Evolutionary conservation across 1,140 invertebrate species (phyloP), one percentile per base, ranked within the genome.

Genomic region (Eumaeus atala): DNA sequence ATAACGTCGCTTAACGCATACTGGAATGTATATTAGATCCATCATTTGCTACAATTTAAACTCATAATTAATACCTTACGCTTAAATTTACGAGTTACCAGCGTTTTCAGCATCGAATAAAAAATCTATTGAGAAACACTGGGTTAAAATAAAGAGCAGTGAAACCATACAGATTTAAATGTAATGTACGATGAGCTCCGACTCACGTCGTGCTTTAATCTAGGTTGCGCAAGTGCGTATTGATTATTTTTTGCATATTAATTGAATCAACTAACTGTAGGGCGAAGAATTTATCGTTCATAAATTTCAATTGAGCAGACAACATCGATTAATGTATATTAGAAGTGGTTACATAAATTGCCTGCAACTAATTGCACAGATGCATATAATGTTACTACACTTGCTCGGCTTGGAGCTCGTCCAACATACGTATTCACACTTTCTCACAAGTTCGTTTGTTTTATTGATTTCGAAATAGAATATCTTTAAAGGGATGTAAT

Each of bases 301-400:
- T 53, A 53, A 44, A 53, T 53, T 53, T 16, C 38, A 53, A 53
- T 53, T 53, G 51, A 53, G 28, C 51, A 53, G 51, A 53, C 51
- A 44, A 42, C 51, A 33, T 53, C 42, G 51, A 53, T 53, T 53
- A 53, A 53, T 44, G 38, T 53, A 21, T 53, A 53, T 53, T 53
- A 53, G 51, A 34, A 42, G 40, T 47, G 51, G 51, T 54, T 54
- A 47, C 51, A 54, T 54, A 54, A 54, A 54, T 55, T 58, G 62
- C 58, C 54, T 58, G 59, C 61, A 61, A 61, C 56, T 64, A 64
- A 64, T 64, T 64, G 62, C 62, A 64, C 62, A 58, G 59, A 64
- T 64, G 62, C 59, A 54, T 51, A 64, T 64, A 56, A 59, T 61
- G 62, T 56, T 56, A n/a, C n/a, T n/a, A 44, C 36, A 48, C 53